phyloP scores from a whole-genome alignment of 1,140 invertebrate genomes.

The Acromyrmex echinatior region DNA sequence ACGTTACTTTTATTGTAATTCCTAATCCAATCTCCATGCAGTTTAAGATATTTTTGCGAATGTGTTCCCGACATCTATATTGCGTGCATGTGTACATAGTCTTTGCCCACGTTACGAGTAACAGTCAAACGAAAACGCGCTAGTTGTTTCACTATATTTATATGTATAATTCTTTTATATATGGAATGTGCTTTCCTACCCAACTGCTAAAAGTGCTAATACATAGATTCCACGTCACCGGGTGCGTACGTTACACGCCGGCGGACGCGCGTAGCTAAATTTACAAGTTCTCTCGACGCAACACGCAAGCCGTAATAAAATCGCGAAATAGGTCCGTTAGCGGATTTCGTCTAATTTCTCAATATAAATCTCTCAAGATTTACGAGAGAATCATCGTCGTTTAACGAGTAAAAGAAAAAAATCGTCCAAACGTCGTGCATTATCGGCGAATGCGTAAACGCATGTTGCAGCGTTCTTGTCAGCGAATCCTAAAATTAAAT shows the following conservation, averaged over 20 bases:
- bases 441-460: slow-evolving; percentile 35
- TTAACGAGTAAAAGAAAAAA: background rate
- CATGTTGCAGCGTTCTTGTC: background rate
- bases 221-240: slow-evolving; percentile 44
- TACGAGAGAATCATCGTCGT: background rate
- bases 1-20: background rate
- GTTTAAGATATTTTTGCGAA: background rate
- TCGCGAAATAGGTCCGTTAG: slow-evolving; percentile 47
- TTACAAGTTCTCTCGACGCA: slow-evolving; percentile 22
- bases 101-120: slow-evolving; percentile 12
- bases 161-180: slow-evolving; percentile 36
- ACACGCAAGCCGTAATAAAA: slow-evolving; percentile 33
- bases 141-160: slow-evolving; percentile 54
- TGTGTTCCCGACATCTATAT: background rate
- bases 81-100: background rate
- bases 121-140: slow-evolving; percentile 41
- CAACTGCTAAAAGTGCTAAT: slow-evolving; percentile 26
- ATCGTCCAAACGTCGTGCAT: background rate
- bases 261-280: slow-evolving; percentile 1
- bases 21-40: slow-evolving; percentile 12
- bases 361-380: slow-evolving; percentile 41
- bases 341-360: slow-evolving; percentile 40
- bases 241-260: background rate
- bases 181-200: slow-evolving; percentile 62
- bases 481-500: slow-evolving; percentile 56